These are phyloP conservation scores for Planiliza haematocheilus DNA, from an alignment of 2,113 vertebrate species.

Conservation along the genomic window DNA sequence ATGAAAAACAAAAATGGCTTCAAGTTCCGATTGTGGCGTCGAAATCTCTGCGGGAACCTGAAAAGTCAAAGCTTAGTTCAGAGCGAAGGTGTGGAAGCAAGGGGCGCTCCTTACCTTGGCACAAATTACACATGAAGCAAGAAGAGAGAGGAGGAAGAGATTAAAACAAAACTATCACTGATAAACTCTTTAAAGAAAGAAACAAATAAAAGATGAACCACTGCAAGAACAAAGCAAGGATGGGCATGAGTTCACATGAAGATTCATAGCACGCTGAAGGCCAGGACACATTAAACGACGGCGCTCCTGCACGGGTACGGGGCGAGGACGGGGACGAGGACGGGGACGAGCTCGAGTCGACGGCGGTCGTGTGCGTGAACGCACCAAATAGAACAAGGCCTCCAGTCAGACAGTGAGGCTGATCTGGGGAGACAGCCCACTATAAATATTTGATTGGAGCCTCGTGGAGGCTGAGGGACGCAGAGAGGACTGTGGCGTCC, in stretches of 20 bases:
- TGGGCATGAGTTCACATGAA: constrained; percentile 48
- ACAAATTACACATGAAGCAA: constrained; percentile 84
- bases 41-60: constrained; percentile 56
- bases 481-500: constrained; percentile 67
- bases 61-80: constrained; percentile 47
- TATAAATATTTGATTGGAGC: constrained; percentile 80
- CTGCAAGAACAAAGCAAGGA: constrained; percentile 60
- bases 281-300: neutral
- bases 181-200: neutral
- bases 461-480: constrained; percentile 65
- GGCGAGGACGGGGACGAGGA: too few relatives aligned
- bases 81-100: constrained; percentile 50
- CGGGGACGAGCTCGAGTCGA: neutral
- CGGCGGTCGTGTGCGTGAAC: constrained; percentile 15
- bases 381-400: constrained; percentile 29
- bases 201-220: constrained; percentile 59
- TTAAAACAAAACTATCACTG: constrained; percentile 71
- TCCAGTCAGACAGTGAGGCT: constrained; percentile 52
- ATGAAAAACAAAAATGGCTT: constrained; percentile 4
- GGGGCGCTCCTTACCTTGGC: constrained; percentile 84
- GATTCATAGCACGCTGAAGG: neutral
- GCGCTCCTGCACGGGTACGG: neutral
- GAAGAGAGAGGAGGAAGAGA: constrained; percentile 76
- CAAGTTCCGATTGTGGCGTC: constrained; percentile 9
- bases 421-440: constrained; percentile 62